A percentile compares a stretch with the other conserved stretches of the same genome.
These are phyloP conservation scores for Threskiornis aethiopicus DNA, from an alignment of 2,797 vertebrate genomes.

Conservation along the genomic window DNA sequence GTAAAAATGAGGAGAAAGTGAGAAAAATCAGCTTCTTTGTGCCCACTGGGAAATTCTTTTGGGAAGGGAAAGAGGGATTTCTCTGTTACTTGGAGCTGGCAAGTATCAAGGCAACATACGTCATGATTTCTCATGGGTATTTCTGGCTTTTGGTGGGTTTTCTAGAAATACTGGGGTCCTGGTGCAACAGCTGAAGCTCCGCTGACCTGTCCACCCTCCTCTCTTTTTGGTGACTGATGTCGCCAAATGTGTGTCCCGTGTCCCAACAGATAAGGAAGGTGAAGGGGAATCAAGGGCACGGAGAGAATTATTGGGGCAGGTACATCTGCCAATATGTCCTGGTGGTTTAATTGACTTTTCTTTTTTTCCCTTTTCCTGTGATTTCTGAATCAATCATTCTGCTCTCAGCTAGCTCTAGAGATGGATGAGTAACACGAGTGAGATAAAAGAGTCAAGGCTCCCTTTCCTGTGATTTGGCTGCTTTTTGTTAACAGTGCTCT, in stretches of 20 bases:
- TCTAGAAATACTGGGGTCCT: not conserved
- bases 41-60: not conserved
- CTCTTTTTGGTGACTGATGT: not conserved
- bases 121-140: not conserved
- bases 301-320: not conserved
- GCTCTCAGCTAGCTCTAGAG: conserved; percentile 48
- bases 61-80: not conserved
- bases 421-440: conserved; percentile 53
- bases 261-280: not conserved
- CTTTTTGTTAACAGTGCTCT: conserved; percentile 51
- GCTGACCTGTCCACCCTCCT: not conserved
- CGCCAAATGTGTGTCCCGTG: not conserved
- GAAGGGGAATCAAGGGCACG: rapidly evolving
- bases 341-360: not conserved
- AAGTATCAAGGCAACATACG: rapidly evolving
- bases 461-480: conserved; percentile 53
- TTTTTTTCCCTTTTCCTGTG: not conserved
- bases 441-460: conserved; percentile 61
- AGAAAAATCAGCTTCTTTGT: not conserved
- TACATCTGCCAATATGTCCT: not conserved
- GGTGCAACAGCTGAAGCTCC: not conserved
- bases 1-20: not conserved
- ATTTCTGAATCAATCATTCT: conserved; percentile 42
- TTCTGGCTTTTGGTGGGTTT: not conserved
- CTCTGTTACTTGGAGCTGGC: not conserved